Evolutionary conservation across 2,888 invertebrate genomes (phyloP).

Genomic region (Adelphocoris suturalis): DNA sequence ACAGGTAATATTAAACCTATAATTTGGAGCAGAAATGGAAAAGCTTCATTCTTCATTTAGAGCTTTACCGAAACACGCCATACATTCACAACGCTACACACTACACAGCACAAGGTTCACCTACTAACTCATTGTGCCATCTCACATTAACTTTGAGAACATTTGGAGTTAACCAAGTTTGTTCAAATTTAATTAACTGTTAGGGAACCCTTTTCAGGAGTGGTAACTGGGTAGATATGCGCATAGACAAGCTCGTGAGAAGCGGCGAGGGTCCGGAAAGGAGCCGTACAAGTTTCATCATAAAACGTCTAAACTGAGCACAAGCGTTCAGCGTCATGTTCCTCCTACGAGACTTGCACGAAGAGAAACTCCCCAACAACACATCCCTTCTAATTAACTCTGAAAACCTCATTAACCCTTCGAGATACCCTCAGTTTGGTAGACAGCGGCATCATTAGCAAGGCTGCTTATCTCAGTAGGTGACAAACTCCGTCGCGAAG

Average conservation of each 20-base stretch:
- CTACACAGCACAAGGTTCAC: neutral
- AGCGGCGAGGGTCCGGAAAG: neutral
- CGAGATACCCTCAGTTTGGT: conserved; percentile 51
- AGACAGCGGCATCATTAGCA: conserved; percentile 38
- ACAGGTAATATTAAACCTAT: no score
- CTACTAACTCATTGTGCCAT: neutral
- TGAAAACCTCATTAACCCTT: conserved; percentile 66
- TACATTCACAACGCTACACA: neutral
- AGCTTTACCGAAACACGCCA: no score
- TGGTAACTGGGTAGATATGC: conserved; percentile 27
- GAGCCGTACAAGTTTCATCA: conserved; percentile 54
- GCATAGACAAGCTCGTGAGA: conserved; percentile 21
- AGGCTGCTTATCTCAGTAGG: conserved; percentile 46
- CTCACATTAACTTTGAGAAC: neutral
- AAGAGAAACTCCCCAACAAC: neutral
- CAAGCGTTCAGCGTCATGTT: conserved; percentile 62
- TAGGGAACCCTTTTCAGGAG: neutral
- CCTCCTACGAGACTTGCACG: conserved; percentile 28
- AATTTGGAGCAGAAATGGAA: no score
- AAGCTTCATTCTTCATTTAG: no score
- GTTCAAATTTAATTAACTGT: conserved; percentile 36
- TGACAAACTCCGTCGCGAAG: conserved; percentile 22
- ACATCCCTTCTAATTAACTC: conserved; percentile 66
- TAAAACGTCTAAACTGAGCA: conserved; percentile 58
- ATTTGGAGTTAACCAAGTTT: conserved; percentile 14